Conservation (phyloP, 2,113 vertebrate species). For the Callipepla californica region DNA sequence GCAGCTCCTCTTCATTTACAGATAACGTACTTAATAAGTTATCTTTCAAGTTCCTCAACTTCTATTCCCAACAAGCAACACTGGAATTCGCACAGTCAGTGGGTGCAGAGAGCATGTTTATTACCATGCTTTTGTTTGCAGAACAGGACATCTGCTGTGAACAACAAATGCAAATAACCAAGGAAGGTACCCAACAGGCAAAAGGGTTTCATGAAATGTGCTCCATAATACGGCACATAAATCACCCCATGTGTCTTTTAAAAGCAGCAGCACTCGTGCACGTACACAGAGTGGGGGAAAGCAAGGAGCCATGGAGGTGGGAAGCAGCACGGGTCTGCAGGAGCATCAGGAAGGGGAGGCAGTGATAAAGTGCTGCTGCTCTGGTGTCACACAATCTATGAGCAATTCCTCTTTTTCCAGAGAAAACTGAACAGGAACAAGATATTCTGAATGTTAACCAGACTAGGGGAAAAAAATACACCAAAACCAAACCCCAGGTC, state of each 20-base stretch:
- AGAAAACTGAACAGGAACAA: neutral
- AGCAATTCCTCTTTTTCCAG: neutral
- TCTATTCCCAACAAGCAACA: neutral
- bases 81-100: neutral
- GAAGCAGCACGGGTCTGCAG: neutral
- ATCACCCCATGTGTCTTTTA: neutral
- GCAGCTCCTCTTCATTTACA: neutral
- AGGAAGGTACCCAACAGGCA: neutral
- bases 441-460: neutral
- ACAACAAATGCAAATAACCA: conserved; percentile 24
- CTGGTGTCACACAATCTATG: neutral
- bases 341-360: neutral
- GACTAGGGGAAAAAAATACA: neutral
- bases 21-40: neutral
- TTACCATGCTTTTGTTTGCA: neutral
- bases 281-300: neutral
- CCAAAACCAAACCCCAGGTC: neutral
- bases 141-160: conserved; percentile 22
- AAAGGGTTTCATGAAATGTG: neutral
- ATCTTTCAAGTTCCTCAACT: neutral
- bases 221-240: neutral
- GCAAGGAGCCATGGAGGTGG: neutral
- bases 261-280: neutral
- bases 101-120: neutral
- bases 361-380: neutral